Evolutionary conservation across 2,113 vertebrate species (phyloP).

Genomic region (Microcebus murinus): DNA sequence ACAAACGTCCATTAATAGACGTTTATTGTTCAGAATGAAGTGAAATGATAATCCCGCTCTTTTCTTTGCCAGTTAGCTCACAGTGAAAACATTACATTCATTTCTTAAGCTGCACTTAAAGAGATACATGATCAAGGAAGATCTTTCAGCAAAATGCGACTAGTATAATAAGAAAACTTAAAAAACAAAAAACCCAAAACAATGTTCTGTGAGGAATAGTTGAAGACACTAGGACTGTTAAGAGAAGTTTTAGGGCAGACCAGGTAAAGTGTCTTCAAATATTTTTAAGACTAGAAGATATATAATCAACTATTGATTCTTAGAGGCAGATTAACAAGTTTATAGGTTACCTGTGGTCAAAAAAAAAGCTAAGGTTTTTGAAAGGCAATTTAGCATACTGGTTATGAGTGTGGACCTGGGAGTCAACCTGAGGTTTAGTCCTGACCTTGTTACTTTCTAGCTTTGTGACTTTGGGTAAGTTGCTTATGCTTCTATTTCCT

Average conservation of each 20-base stretch:
- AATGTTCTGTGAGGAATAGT: not conserved
- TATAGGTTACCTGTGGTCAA: not conserved
- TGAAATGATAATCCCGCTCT: not conserved
- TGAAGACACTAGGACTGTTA: not conserved
- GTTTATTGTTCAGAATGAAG: slow-evolving; percentile 12
- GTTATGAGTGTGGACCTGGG: not conserved
- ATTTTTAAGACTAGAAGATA: slow-evolving; percentile 28
- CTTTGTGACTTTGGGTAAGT: not conserved
- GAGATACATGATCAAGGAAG: not conserved
- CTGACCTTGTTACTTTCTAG: not conserved
- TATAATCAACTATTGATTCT: not conserved
- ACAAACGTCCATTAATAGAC: not conserved
- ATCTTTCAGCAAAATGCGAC: not conserved
- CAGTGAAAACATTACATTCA: not conserved
- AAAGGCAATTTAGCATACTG: not conserved
- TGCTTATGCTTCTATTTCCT: not conserved
- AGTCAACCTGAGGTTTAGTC: not conserved
- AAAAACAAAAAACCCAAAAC: not conserved
- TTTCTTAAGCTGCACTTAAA: not conserved
- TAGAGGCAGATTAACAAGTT: not conserved
- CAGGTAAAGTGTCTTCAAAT: not conserved
- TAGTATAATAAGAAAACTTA: not conserved
- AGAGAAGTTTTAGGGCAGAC: not conserved
- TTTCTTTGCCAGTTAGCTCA: not conserved
- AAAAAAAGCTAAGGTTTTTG: not conserved